These are phyloP conservation scores for Ptychobarbus kaznakovi DNA, from an alignment of 2,797 vertebrate species.

Conservation along the genomic window DNA sequence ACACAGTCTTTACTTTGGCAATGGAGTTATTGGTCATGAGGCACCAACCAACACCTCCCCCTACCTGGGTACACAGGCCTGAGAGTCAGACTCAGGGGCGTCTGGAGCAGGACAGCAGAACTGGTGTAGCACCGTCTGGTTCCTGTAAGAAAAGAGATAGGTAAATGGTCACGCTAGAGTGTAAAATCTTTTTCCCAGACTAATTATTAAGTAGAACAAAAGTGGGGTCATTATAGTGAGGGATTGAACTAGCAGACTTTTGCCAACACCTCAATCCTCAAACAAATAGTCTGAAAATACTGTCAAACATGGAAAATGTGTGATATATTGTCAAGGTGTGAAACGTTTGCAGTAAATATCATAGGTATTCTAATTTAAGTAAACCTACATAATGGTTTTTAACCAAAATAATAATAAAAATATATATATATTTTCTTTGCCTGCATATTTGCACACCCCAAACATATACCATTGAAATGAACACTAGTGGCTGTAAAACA, in stretches of 20 bases:
- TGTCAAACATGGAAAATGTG: not conserved
- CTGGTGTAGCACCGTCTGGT: constrained; percentile 97
- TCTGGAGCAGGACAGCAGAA: constrained; percentile 98
- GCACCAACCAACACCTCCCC: constrained; percentile 55
- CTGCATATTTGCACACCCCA: not conserved
- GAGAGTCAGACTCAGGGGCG: constrained; percentile 86
- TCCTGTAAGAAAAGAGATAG: constrained; percentile 75
- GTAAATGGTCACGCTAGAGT: not conserved
- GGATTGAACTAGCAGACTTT: not conserved
- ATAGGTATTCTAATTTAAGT: not conserved
- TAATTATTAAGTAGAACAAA: not conserved
- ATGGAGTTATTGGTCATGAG: constrained; percentile 23
- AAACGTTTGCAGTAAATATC: not conserved
- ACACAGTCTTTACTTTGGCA: constrained; percentile 44
- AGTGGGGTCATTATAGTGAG: not conserved
- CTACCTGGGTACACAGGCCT: constrained; percentile 85
- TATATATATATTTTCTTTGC: not conserved
- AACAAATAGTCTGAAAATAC: not conserved
- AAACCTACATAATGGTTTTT: too few species aligned
- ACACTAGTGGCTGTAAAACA: not conserved
- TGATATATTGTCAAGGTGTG: not conserved
- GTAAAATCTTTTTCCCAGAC: not conserved
- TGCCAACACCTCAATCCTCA: not conserved
- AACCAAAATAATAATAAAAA: not conserved
- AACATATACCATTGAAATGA: not conserved